These are phyloP conservation scores for Pseudois nayaur DNA, from an alignment of 2,113 vertebrate species.

Conservation along the genomic window DNA sequence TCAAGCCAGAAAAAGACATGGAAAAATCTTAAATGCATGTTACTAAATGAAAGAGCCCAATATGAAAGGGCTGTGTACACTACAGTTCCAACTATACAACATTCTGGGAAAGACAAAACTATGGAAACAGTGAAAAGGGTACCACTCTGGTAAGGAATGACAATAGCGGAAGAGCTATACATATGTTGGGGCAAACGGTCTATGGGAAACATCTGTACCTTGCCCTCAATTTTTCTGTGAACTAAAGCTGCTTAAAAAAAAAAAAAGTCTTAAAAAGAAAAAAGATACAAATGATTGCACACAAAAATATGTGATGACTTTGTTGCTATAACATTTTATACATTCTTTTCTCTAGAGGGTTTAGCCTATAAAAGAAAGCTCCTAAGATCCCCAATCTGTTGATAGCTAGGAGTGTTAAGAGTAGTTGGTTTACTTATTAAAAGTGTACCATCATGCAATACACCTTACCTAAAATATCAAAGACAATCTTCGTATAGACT, in stretches of 20 bases:
- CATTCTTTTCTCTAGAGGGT: background rate
- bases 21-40: background rate
- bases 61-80: background rate
- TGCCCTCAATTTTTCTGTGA: background rate
- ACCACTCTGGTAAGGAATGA: background rate
- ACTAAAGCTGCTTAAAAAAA: background rate
- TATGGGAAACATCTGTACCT: background rate
- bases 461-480: background rate
- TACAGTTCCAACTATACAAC: background rate
- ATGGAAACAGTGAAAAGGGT: background rate
- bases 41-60: background rate
- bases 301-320: background rate
- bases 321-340: background rate
- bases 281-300: background rate
- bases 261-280: background rate
- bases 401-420: background rate
- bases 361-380: background rate
- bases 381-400: background rate
- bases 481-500: background rate
- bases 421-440: background rate
- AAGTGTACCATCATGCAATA: background rate
- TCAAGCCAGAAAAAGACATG: background rate
- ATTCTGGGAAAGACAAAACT: background rate
- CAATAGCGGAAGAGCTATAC: background rate
- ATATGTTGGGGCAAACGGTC: rapidly evolving